phyloP scores from a whole-genome alignment of 2,797 vertebrate genomes.

The Podarcis lilfordi region DNA sequence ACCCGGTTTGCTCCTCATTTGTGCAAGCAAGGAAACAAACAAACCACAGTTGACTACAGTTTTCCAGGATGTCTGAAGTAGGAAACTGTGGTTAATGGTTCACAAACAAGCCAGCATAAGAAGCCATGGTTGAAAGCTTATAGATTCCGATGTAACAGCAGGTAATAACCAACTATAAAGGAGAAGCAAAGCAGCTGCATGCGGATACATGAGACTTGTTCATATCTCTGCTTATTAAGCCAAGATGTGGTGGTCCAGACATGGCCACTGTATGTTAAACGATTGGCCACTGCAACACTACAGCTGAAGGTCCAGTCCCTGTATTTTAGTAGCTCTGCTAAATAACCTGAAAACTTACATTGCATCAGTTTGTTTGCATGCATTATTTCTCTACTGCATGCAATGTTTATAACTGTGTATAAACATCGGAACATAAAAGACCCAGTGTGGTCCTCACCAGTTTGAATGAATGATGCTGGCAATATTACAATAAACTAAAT shows the following conservation, averaged over 20 bases:
- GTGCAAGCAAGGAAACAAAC: neutral
- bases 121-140: neutral
- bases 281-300: neutral
- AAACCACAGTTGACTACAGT: neutral
- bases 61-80: neutral
- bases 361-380: neutral
- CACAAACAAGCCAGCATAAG: neutral
- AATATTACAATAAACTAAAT: neutral
- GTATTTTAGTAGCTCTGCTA: neutral
- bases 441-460: neutral
- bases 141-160: neutral
- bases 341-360: neutral
- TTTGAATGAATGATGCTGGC: neutral
- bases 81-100: neutral
- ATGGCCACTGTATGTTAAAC: neutral
- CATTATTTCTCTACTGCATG: neutral
- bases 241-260: too few relatives aligned
- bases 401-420: neutral
- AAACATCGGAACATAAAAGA: constrained; percentile 8
- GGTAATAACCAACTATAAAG: too few relatives aligned
- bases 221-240: too few relatives aligned
- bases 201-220: neutral
- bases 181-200: neutral
- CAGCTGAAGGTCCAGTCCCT: neutral
- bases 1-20: neutral